Evolutionary conservation across 2,888 invertebrate species (phyloP), one percentile per base, ranked within the genome.

Genomic region (Platycheirus albimanus): DNA sequence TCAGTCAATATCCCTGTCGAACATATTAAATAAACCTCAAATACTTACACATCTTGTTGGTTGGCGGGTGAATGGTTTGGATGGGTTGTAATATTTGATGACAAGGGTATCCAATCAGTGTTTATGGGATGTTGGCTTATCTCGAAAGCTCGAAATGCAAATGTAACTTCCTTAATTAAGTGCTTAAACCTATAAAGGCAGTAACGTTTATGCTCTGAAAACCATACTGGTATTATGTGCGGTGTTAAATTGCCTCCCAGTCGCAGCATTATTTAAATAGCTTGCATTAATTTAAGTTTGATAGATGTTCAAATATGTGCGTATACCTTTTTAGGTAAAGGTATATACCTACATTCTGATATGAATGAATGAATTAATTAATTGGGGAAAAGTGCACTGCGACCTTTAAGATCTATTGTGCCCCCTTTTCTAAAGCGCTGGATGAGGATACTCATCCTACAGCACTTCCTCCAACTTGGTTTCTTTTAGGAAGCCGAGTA

Each of bases 41-140:
- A 30, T 28, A 30, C n/a, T n/a, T n/a, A n/a, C 43, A 43, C 13
- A 70, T 54, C 54, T 30, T 30, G 63, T 33, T 17, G 15, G 63
- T 33, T 17, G 15, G 64, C 24, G 41, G 63, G 11, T 13, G 28
- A 28, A 30, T 43, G 41, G 30, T 52, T 17, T n/a, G 36, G 19
- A 7, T 54, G 7, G 30, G 8, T 4, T 33, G 8, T 33, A 24
- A 30, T 17, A 17, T 36, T 19, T 19, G 17, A 11, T 74, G 74
- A 63, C 63, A 79, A 74, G 61, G 33, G 13, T 19, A 67, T 63
- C 47, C 67, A 74, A 79, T 79, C 74, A 69, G 28, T 38, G 47
- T 69, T 63, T 67, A 61, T 49, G 38, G 38, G 43, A 7, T 30
- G 52, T 66, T 11, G 30, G 20, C 30, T 15, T 28, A 30, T 43